Conservation (phyloP, 2,888 invertebrate genomes). For the Polietes domitor region DNA sequence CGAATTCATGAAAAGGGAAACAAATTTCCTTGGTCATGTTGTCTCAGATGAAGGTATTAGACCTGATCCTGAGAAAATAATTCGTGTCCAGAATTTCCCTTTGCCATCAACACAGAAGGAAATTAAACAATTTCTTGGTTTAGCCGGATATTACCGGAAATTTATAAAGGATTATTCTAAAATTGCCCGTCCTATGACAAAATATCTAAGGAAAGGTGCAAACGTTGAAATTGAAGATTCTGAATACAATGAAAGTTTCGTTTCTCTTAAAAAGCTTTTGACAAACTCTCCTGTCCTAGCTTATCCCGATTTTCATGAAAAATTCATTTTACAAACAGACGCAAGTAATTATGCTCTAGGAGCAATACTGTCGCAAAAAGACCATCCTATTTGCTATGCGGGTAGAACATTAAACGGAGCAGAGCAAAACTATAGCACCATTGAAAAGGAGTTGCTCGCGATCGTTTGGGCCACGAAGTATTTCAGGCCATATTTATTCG, state of each 20-base stretch:
- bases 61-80: too few relatives aligned
- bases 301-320: neutral
- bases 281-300: conserved; percentile 52
- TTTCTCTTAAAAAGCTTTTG: conserved; percentile 37
- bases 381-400: too few relatives aligned
- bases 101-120: conserved; percentile 55
- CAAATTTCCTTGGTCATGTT: conserved; percentile 59
- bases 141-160: conserved; percentile 51
- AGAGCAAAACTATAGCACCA: too few relatives aligned
- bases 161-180: conserved; percentile 50
- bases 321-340: too few relatives aligned
- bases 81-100: conserved; percentile 52
- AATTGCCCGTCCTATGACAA: conserved; percentile 53
- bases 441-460: too few relatives aligned
- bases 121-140: conserved; percentile 59
- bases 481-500: conserved; percentile 38
- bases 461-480: too few relatives aligned
- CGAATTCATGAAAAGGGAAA: conserved; percentile 47
- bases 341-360: too few relatives aligned
- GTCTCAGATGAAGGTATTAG: conserved; percentile 53
- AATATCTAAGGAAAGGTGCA: conserved; percentile 39
- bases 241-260: conserved; percentile 38
- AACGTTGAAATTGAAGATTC: conserved; percentile 12
- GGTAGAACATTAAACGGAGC: too few relatives aligned
- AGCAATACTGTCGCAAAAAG: too few relatives aligned